phyloP scores from a whole-genome alignment of 1,140 invertebrate species.

The Anagrus nilaparvatae region DNA sequence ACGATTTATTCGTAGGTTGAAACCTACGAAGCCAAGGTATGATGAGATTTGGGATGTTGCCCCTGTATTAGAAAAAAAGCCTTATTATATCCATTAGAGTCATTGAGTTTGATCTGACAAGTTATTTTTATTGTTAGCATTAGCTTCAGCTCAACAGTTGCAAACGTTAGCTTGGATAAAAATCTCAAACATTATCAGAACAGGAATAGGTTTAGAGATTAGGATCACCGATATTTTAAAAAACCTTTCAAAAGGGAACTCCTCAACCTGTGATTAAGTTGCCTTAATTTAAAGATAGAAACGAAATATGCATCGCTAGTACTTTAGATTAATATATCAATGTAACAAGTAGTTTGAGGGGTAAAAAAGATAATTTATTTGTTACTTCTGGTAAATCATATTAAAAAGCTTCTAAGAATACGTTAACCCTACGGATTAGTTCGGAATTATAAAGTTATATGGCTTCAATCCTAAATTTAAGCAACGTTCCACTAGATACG shows the following conservation, averaged over 20 bases:
- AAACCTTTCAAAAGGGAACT: slow-evolving; percentile 7
- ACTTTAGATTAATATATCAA: slow-evolving; percentile 5
- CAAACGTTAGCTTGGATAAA: slow-evolving; percentile 15
- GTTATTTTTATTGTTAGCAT: slow-evolving; percentile 10
- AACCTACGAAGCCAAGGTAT: slow-evolving; percentile 12
- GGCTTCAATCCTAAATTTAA: slow-evolving; percentile 2
- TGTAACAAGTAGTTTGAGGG: neutral
- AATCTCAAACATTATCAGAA: slow-evolving; percentile 4
- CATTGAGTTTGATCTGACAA: neutral
- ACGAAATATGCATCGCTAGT: slow-evolving; percentile 10
- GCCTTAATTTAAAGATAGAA: slow-evolving; percentile 6
- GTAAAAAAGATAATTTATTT: neutral
- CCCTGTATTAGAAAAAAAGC: slow-evolving; percentile 6
- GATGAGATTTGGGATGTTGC: slow-evolving; percentile 11
- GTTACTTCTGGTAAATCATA: slow-evolving; percentile 6
- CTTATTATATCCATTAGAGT: slow-evolving; percentile 1
- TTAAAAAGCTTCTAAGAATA: slow-evolving; percentile 3
- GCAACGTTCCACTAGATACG: neutral
- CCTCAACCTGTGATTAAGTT: slow-evolving; percentile 9
- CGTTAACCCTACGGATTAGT: slow-evolving; percentile 8
- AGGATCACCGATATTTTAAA: slow-evolving; percentile 10
- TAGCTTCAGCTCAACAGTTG: slow-evolving; percentile 16
- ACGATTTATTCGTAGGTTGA: slow-evolving; percentile 8
- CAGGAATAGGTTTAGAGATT: slow-evolving; percentile 7
- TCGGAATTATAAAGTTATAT: neutral